Evolutionary conservation across 2,797 vertebrate species (phyloP), one percentile per base, ranked within the genome.

Genomic region (Manis javanica): DNA sequence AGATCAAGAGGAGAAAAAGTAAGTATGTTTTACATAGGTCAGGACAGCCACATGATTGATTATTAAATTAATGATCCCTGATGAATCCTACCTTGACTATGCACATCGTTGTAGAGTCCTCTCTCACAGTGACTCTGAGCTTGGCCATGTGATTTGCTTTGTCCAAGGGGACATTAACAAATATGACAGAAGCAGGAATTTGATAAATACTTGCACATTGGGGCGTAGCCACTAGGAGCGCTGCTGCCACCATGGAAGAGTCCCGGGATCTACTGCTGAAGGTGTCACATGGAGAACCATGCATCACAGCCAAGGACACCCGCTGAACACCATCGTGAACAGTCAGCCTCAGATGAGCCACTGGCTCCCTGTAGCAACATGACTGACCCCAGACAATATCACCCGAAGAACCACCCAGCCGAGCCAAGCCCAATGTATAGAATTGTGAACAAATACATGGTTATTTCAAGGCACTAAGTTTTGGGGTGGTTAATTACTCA

Each of bases 381-480:
- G 15, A 74, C 18, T 13, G 13, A 77, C 15, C 31, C 8, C 19
- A 88, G 5, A 12, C 29, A 84, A 86, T 46, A 51, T 15, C 61
- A 39, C 66, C 31, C 55, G n/a, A 53, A 57, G 24, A 86, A 59
- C 14, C 6, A 75, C 21, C 3, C n/a, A 51, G 18, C 29, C 14
- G 10, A 94, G 24, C n/a, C 29, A 91, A 90, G 24, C 6, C 31
- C 23, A 59, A 0, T 23, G 9, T 49, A 31, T 11, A 87, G 51
- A 84, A 93, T 3, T 66, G 8, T 81, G 57, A 89, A 34, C 59
- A 55, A 46, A 82, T 87, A 90, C 75, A 82, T n/a, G 24, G 3
- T 29, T 69, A 46, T 63, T 53, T 69, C 49, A 51, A 71, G n/a
- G 1, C 34, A 34, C 31, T 64, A 53, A 23, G 3, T 69, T 94